Conservation (phyloP, 2,888 invertebrate genomes). For the Sipha maydis region DNA sequence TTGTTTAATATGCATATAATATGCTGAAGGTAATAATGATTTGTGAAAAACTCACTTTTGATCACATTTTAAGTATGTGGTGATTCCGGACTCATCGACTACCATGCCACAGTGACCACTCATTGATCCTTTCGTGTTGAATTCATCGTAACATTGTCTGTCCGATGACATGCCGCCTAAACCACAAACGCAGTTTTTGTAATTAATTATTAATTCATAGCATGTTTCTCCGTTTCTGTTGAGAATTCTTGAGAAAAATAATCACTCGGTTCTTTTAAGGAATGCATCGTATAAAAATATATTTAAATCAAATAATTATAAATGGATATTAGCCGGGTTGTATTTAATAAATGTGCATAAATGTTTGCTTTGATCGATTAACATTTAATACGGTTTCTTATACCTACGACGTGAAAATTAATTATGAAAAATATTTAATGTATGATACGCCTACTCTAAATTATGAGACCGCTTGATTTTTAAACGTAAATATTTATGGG, state of each 20-base stretch:
- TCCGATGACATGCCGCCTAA: conserved; percentile 81
- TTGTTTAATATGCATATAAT: neutral
- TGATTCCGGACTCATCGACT: conserved; percentile 70
- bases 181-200: conserved; percentile 1
- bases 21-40: neutral
- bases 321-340: neutral
- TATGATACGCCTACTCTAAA: neutral
- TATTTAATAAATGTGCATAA: neutral
- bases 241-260: neutral
- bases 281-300: neutral
- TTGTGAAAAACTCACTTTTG: conserved; percentile 75
- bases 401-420: neutral
- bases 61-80: conserved; percentile 83
- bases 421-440: neutral
- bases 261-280: neutral
- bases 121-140: conserved; percentile 93
- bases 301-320: too few relatives aligned
- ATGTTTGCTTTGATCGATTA: neutral
- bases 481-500: neutral
- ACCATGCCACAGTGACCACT: conserved; percentile 93
- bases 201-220: conserved; percentile 27
- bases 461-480: neutral
- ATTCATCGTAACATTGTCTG: conserved; percentile 90
- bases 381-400: neutral
- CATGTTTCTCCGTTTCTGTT: neutral